A percentile compares a stretch with the other conserved stretches of the same genome.
Conservation (phyloP, 1,140 invertebrate genomes). For the Psix sp. region DNA sequence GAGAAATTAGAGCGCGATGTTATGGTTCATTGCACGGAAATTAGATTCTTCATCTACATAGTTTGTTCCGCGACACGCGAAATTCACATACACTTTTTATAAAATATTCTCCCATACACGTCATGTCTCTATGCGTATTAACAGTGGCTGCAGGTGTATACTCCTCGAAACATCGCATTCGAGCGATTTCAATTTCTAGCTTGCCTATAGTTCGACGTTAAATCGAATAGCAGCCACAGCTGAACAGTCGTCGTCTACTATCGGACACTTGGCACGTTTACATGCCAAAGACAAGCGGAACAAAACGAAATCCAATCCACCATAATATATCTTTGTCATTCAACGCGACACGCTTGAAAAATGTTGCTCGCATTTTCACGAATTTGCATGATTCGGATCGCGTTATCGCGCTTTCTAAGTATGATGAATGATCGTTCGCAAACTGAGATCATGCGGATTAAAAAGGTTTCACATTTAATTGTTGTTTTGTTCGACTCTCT, state of each 20-base stretch:
- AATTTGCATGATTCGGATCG: constrained; percentile 22
- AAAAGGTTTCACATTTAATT: too few species aligned
- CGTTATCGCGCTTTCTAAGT: constrained; percentile 20
- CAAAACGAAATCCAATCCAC: constrained; percentile 50
- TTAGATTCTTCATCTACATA: constrained; percentile 18
- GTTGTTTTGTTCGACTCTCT: too few species aligned
- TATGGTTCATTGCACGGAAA: constrained; percentile 28
- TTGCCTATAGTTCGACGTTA: constrained; percentile 42
- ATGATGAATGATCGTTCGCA: constrained; percentile 37
- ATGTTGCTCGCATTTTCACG: constrained; percentile 26
- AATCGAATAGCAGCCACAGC: constrained; percentile 48
- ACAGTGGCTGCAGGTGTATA: constrained; percentile 38
- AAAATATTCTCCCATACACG: constrained; percentile 60
- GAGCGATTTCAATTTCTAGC: constrained; percentile 50
- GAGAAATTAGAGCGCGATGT: too few species aligned
- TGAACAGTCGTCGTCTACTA: constrained; percentile 49
- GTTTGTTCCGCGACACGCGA: background rate
- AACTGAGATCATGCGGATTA: too few species aligned
- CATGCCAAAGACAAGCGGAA: constrained; percentile 44
- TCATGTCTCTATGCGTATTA: constrained; percentile 37
- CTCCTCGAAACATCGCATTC: constrained; percentile 40
- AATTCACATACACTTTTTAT: constrained; percentile 57
- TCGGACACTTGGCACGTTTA: constrained; percentile 46
- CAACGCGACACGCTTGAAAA: constrained; percentile 19
- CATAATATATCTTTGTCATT: constrained; percentile 52